These are phyloP conservation scores for Formica selysi DNA, from an alignment of 1,140 invertebrate species.

Conservation along the genomic window DNA sequence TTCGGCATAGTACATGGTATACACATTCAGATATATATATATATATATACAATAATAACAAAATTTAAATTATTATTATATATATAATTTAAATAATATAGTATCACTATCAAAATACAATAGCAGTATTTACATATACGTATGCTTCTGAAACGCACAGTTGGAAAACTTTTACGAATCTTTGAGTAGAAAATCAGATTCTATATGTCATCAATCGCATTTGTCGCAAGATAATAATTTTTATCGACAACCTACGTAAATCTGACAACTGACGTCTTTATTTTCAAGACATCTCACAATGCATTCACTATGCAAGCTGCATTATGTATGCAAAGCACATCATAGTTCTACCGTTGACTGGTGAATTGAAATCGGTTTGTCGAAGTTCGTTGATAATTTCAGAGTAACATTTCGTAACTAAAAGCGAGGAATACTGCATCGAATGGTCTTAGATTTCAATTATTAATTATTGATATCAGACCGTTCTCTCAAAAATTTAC, in stretches of 20 bases:
- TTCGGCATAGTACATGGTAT: neutral
- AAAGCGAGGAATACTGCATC: slow-evolving; percentile 24
- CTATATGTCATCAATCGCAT: neutral
- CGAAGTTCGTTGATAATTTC: slow-evolving; percentile 35
- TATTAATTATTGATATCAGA: slow-evolving; percentile 61
- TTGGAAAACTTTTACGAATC: no score
- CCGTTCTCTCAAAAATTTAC: slow-evolving; percentile 45
- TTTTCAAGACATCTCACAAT: slow-evolving; percentile 1
- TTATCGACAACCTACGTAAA: neutral
- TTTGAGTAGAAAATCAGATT: no score
- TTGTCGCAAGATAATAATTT: neutral
- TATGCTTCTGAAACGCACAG: no score
- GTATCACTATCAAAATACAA: no score
- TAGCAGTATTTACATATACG: no score
- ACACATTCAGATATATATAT: neutral
- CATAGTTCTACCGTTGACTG: neutral
- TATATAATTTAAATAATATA: no score
- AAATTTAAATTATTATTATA: no score
- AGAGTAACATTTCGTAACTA: neutral
- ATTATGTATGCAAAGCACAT: neutral
- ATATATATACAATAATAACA: no score
- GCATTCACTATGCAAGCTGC: neutral
- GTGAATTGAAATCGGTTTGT: slow-evolving; percentile 33
- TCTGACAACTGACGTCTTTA: slow-evolving; percentile 1
- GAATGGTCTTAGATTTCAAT: slow-evolving; percentile 64